Conservation (phyloP, 1,140 invertebrate genomes). For the Conopomorpha cramerella region DNA sequence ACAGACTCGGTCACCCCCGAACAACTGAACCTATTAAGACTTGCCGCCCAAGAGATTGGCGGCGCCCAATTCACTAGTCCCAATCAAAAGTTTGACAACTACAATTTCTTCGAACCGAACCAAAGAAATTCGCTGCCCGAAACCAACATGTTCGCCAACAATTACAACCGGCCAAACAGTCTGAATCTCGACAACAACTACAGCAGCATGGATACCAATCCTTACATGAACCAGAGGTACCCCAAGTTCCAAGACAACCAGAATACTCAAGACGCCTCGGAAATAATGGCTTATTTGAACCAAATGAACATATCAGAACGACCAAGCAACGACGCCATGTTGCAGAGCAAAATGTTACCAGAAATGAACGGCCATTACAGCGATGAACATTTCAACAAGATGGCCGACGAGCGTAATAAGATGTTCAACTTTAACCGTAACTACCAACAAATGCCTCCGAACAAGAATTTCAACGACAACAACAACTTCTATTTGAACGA, state of each 20-base stretch:
- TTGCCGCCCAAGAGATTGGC: constrained; percentile 51
- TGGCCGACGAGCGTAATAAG: constrained; percentile 34
- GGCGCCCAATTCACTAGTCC: constrained; percentile 43
- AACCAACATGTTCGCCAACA: constrained; percentile 28
- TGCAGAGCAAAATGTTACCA: constrained; percentile 24
- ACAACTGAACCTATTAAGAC: constrained; percentile 44
- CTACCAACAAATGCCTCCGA: constrained; percentile 18
- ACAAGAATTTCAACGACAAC: constrained; percentile 27
- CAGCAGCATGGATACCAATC: constrained; percentile 18
- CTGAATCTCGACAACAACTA: constrained; percentile 37
- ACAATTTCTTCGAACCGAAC: constrained; percentile 47
- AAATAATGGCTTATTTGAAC: constrained; percentile 33
- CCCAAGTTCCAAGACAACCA: constrained; percentile 37
- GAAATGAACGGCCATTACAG: constrained; percentile 30
- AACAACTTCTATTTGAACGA: constrained; percentile 25
- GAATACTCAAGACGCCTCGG: constrained; percentile 22
- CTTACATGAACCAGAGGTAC: constrained; percentile 19
- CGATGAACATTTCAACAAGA: constrained; percentile 30
- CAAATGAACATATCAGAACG: constrained; percentile 30
- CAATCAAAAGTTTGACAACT: constrained; percentile 35
- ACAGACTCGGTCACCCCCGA: constrained; percentile 30
- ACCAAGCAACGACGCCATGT: constrained; percentile 21
- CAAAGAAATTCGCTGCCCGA: constrained; percentile 49
- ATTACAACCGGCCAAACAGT: constrained; percentile 37
- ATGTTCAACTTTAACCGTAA: constrained; percentile 30